A percentile compares a stretch with the other conserved stretches of the same genome.
Evolutionary conservation across 23 tunicate species (phyloP).

Genomic region (Trididemnum nubilum): DNA sequence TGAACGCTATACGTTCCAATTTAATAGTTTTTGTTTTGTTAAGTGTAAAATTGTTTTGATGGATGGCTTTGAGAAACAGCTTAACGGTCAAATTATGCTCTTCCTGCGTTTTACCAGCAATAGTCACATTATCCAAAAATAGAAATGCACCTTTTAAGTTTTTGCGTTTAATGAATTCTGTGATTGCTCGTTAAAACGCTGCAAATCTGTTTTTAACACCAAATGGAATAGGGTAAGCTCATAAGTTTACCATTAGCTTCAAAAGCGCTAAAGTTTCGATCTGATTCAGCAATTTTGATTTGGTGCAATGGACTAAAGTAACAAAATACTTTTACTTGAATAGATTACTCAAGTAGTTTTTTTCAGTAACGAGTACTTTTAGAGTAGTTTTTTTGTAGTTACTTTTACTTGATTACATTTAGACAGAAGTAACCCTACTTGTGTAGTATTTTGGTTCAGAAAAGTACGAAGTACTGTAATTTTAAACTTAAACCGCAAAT

Average conservation of each 20-base stretch:
- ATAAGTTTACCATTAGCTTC: constrained; percentile 11
- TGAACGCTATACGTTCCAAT: not conserved
- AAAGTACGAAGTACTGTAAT: too few relatives aligned
- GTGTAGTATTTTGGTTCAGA: too few relatives aligned
- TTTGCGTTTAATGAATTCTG: too few relatives aligned
- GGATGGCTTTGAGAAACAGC: constrained; percentile 14
- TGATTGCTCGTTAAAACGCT: too few relatives aligned
- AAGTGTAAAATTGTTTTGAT: not conserved
- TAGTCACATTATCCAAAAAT: constrained; percentile 33
- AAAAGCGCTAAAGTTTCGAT: not conserved
- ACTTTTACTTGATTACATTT: too few relatives aligned
- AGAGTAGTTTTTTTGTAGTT: too few relatives aligned
- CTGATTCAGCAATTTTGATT: not conserved
- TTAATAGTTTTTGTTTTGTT: constrained; percentile 14
- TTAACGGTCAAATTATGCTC: constrained; percentile 31
- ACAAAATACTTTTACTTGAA: too few relatives aligned
- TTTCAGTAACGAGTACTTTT: too few relatives aligned
- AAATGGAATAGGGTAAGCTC: constrained; percentile 17
- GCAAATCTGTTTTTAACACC: constrained; percentile 30
- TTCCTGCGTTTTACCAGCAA: constrained; percentile 27
- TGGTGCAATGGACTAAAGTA: not conserved
- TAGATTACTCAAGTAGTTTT: too few relatives aligned
- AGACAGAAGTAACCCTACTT: too few relatives aligned
- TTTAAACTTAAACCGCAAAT: too few relatives aligned
- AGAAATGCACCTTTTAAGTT: too few relatives aligned